Percentiles rank a stretch among this genome's conserved stretches.
These are phyloP conservation scores for Melanostoma scalare DNA, from an alignment of 2,888 invertebrate genomes.

Conservation along the genomic window DNA sequence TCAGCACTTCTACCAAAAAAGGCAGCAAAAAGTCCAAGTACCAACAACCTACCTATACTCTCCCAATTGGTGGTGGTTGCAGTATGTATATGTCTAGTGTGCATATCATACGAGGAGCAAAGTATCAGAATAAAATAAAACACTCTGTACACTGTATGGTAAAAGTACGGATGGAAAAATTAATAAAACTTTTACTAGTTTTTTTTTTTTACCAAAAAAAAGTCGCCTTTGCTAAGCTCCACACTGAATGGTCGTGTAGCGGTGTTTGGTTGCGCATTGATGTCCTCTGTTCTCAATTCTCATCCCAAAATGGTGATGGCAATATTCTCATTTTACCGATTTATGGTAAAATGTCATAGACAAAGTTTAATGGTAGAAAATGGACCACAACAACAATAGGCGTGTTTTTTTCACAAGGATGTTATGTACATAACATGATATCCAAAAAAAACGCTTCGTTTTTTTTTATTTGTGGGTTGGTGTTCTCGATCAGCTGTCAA, in stretches of 20 bases:
- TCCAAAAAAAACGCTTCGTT: too few species aligned
- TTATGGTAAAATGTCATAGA: slow-evolving; percentile 72
- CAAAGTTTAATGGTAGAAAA: slow-evolving; percentile 70
- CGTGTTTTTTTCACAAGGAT: too few species aligned
- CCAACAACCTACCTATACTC: not conserved
- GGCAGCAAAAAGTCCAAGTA: not conserved
- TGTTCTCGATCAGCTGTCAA: too few species aligned
- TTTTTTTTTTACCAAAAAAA: slow-evolving; percentile 20
- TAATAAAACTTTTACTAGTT: slow-evolving; percentile 70
- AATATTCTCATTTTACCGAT: slow-evolving; percentile 71
- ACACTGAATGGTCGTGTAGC: not conserved
- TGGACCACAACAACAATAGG: slow-evolving; percentile 46
- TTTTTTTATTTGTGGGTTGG: too few species aligned
- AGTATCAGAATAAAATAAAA: not conserved
- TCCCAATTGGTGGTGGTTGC: not conserved
- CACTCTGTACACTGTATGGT: not conserved
- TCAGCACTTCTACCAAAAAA: slow-evolving; percentile 47
- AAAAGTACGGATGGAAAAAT: slow-evolving; percentile 40
- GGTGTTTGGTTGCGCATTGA: slow-evolving; percentile 45
- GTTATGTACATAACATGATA: too few species aligned
- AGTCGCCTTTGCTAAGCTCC: slow-evolving; percentile 21
- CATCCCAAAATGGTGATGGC: slow-evolving; percentile 28
- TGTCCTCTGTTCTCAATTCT: slow-evolving; percentile 24
- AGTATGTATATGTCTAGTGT: not conserved
- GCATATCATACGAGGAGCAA: not conserved